Base-by-base conservation (phyloP, 1,140 invertebrate genomes). In the Panulirus ornatus region DNA sequence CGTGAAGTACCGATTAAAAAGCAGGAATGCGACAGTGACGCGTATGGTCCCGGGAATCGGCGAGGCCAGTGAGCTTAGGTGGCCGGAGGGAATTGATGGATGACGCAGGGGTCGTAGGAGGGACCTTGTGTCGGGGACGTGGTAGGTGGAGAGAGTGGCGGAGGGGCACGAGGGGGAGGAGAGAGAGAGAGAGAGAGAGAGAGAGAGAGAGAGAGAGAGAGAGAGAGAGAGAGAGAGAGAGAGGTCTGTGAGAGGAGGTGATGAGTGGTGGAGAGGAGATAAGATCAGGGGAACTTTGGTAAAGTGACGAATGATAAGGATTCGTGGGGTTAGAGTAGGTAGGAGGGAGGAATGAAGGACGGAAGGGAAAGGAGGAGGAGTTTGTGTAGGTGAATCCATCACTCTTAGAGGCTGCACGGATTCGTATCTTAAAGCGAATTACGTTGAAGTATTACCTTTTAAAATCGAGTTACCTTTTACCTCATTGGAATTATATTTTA, bases 201-300 rank as follows among this genome's bases (percentile, higher is more conserved):
- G 63, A 70, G 63, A 70, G 63, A 70, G 63, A 70, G 63, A 70
- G 63, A 70, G 63, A 70, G 63, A 70, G 63, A 70, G 63, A 70
- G 63, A 70, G 63, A 70, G 63, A 70, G 63, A 70, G 63, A 70
- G 63, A 70, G 63, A 70, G 63, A 70, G 63, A 70, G 63, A 70
- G 63, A 34, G 30, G 22, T 11, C n/a, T n/a, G n/a, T n/a, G n/a
- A n/a, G 51, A 54, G 51, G 51, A 54, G 51, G 22, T 9, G 22
- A 22, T 11, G 51, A 54, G 51, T 11, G 51, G 22, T 9, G 22
- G 51, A 54, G 51, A 54, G 51, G 22, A 22, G 22, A 22, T 11
- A 22, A 54, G 51, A 54, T 9, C 9, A 54, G 51, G 22, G 51
- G 22, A 22, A 54, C n/a, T n/a, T n/a, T n/a, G n/a, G n/a, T n/a